Conservation (phyloP, 2,888 invertebrate genomes). For the Lysandra coridon region DNA sequence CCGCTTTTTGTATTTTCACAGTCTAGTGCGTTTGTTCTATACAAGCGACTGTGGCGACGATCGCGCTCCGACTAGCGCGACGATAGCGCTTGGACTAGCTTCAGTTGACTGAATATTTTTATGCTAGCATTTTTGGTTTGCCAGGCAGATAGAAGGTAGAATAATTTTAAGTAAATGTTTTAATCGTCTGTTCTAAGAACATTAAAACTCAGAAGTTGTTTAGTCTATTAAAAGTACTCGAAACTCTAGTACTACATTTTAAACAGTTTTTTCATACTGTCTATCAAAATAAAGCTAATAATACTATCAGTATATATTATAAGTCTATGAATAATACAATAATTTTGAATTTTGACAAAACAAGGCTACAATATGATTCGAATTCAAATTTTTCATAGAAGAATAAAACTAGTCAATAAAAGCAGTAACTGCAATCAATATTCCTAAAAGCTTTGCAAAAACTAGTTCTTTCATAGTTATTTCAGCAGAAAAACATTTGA, state of each 20-base stretch:
- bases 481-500: constrained; percentile 9
- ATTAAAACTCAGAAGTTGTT: not conserved
- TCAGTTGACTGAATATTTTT: constrained; percentile 14
- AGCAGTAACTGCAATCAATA: not conserved
- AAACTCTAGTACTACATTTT: too few species aligned
- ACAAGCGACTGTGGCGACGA: not conserved
- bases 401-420: not conserved
- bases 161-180: not conserved
- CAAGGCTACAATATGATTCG: not conserved
- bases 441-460: not conserved
- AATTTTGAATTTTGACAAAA: too few species aligned
- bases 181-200: not conserved
- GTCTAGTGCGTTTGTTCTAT: constrained; percentile 32
- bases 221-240: too few species aligned
- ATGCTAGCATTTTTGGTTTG: not conserved
- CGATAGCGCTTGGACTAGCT: not conserved
- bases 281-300: not conserved
- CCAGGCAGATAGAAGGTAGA: too few species aligned
- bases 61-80: not conserved
- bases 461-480: constrained; percentile 7
- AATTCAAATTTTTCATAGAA: too few species aligned
- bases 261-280: not conserved
- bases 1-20: constrained; percentile 33
- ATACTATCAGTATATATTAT: too few species aligned
- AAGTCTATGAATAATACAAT: too few species aligned